A percentile compares a stretch with the other conserved stretches of the same genome.
These are phyloP conservation scores for Neomonachus schauinslandi DNA, from an alignment of 2,113 vertebrate genomes.

Conservation along the genomic window DNA sequence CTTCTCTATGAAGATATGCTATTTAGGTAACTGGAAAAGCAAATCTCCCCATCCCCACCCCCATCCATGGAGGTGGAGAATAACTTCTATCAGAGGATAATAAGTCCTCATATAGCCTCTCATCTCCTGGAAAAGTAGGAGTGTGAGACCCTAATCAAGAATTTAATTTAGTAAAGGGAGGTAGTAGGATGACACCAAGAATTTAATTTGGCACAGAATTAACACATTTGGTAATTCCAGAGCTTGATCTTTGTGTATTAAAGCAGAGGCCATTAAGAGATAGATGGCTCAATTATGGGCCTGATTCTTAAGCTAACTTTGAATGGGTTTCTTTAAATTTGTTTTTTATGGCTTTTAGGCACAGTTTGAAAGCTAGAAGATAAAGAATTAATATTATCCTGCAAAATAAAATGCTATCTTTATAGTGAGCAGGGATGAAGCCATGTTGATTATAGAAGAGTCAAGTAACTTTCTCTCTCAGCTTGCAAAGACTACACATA, in stretches of 20 bases:
- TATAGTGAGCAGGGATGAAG: constrained; percentile 8
- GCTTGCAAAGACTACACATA: not conserved
- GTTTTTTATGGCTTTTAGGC: not conserved
- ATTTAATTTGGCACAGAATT: constrained; percentile 60
- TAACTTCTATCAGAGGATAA: constrained; percentile 7
- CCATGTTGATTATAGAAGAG: constrained; percentile 5
- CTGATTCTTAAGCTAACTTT: constrained; percentile 52
- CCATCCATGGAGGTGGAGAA: not conserved
- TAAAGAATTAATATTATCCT: constrained; percentile 1
- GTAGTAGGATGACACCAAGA: constrained; percentile 60
- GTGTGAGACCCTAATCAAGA: constrained; percentile 71
- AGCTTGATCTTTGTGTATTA: constrained; percentile 40
- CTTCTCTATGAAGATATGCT: constrained; percentile 25
- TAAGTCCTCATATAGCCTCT: constrained; percentile 32
- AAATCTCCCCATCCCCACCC: not conserved
- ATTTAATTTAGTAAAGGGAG: constrained; percentile 71
- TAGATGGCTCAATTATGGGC: not conserved
- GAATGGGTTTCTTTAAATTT: not conserved
- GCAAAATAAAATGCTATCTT: not conserved
- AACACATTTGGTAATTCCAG: constrained; percentile 48
- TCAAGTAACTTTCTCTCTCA: constrained; percentile 54
- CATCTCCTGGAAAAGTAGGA: constrained; percentile 52
- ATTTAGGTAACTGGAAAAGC: constrained; percentile 47
- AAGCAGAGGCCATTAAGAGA: constrained; percentile 1
- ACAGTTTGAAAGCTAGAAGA: constrained; percentile 19